Evolutionary conservation across 1,140 invertebrate species (phyloP), one percentile per base, ranked within the genome.

Genomic region (Amphibalanus amphitrite): DNA sequence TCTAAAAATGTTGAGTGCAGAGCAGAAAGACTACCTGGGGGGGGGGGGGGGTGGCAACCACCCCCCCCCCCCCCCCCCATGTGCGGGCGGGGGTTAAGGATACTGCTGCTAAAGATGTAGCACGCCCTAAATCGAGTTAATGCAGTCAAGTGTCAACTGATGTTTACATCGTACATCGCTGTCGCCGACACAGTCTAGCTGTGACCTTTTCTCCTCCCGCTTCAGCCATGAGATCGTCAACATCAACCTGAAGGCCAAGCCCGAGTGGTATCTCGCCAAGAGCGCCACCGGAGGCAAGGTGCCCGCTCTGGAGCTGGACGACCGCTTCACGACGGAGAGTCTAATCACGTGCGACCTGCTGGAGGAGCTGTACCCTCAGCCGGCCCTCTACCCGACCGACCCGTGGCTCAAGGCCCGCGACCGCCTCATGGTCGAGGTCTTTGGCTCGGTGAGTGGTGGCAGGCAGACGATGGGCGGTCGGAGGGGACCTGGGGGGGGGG

Each of bases 251-350:
- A 78, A 75, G 68, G 67, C 76, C 4, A 82, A 83, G 75, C 82
- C 82, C 20, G 81, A 81, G 10, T 83, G 82, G 82, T 79, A 81
- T 26, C 74, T 82, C 25, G 75, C 78, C 38, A 78, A 77, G 72
- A 81, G 80, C 73, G 80, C 80, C 4, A 38, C 33, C 15, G 69
- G 76, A 10, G 82, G 81, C 15, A 74, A 78, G 71, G 82, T 83
- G 10, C 82, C 82, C 15, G 76, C 79, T 0, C 70, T 83, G 29
- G 80, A 82, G 71, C 67, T 74, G 29, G 78, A 79, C 69, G 78
- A 77, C 29, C 74, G 78, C 67, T 73, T 81, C 6, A 69, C 80
- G 28, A 78, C 76, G 64, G 82, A 82, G 73, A 82, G 81, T 26
- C 69, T 74, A 10, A 76, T 81, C 1, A 77, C 76, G 68, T 75